Percentiles rank a stretch among this genome's conserved stretches.
Conservation (phyloP, 2,797 vertebrate genomes). For the Halcyon smyrnensis region DNA sequence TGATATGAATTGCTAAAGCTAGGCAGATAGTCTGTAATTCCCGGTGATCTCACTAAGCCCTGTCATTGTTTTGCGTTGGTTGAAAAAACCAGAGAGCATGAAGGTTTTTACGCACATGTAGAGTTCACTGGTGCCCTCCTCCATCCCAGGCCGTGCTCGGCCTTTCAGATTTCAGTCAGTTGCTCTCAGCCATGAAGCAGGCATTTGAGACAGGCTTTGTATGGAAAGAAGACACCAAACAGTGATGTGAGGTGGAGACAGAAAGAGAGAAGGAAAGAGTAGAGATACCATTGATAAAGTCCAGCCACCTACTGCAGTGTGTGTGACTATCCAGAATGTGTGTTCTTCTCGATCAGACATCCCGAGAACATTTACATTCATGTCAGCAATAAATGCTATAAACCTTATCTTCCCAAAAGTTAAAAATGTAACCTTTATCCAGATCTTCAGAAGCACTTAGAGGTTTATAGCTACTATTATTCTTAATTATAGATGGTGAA, state of each 20-base stretch:
- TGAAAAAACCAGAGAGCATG: accelerated
- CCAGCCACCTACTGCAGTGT: neutral
- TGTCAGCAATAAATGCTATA: neutral
- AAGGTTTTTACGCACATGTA: neutral
- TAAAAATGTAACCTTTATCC: neutral
- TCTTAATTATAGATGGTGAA: neutral
- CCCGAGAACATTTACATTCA: neutral
- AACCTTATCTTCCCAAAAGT: neutral
- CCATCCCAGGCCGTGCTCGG: neutral
- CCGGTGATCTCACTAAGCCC: neutral
- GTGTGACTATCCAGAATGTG: neutral
- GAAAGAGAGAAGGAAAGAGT: neutral
- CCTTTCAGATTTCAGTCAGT: neutral
- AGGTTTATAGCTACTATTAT: neutral
- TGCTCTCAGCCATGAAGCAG: neutral
- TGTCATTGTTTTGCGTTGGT: neutral
- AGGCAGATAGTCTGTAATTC: neutral
- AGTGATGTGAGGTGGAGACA: neutral
- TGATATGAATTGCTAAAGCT: neutral
- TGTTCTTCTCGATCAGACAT: neutral
- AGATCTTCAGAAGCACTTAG: neutral
- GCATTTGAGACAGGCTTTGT: neutral
- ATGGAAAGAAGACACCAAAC: neutral
- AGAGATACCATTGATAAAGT: neutral
- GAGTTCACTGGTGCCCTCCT: neutral